Conservation (phyloP, 2,113 vertebrate species). For the Nettapus auritus region DNA sequence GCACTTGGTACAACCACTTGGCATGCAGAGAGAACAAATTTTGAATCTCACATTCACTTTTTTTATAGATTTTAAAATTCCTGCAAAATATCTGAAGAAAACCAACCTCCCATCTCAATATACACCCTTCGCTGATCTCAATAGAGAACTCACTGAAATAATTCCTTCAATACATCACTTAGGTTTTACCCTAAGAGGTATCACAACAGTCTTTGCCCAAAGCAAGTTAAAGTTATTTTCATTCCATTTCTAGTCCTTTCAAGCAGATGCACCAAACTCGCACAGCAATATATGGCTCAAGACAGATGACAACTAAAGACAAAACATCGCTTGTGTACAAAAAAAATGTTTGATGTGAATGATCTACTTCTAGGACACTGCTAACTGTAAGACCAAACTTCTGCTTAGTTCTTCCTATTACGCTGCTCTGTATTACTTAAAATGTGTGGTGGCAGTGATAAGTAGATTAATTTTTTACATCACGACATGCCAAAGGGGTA, state of each 20-base stretch:
- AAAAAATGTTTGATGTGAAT: rapidly evolving
- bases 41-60: background rate
- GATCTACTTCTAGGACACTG: background rate
- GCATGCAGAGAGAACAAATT: background rate
- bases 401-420: background rate
- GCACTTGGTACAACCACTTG: rapidly evolving
- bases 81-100: background rate
- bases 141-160: background rate
- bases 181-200: background rate
- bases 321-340: background rate
- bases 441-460: background rate
- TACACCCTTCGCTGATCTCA: background rate
- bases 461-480: background rate
- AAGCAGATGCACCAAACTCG: background rate
- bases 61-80: background rate
- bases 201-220: background rate
- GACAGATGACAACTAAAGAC: background rate
- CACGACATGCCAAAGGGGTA: background rate
- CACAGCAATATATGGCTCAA: background rate
- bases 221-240: background rate
- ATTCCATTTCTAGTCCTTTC: background rate
- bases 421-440: background rate
- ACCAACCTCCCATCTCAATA: background rate
- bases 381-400: background rate
- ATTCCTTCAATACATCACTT: background rate